These are phyloP conservation scores for Hydropsyche betteni DNA, from an alignment of 2,888 invertebrate species.

Conservation along the genomic window DNA sequence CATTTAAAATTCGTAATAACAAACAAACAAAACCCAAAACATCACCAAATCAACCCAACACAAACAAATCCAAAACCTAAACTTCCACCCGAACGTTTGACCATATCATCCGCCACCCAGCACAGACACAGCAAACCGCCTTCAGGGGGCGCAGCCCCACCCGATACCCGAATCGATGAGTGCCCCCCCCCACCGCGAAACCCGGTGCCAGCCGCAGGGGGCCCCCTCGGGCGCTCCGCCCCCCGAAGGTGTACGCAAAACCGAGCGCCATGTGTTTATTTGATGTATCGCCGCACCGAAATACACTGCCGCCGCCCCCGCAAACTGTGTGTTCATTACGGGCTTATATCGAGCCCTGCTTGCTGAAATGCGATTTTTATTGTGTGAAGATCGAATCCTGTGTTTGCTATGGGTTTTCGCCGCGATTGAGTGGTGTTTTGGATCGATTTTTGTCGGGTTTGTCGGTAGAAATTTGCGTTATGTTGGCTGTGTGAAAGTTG, in stretches of 20 bases:
- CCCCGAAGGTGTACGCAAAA: constrained; percentile 40
- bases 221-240: constrained; percentile 9
- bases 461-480: too few relatives aligned
- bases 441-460: too few relatives aligned
- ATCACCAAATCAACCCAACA: constrained; percentile 20
- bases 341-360: constrained; percentile 12
- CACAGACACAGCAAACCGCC: too few relatives aligned
- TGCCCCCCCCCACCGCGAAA: constrained; percentile 34
- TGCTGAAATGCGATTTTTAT: too few relatives aligned
- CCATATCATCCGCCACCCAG: too few relatives aligned
- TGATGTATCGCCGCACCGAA: constrained; percentile 42
- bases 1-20: too few relatives aligned
- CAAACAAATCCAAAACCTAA: too few relatives aligned
- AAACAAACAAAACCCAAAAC: not conserved
- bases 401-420: too few relatives aligned
- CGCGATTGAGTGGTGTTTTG: not conserved
- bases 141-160: too few relatives aligned
- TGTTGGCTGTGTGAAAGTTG: too few relatives aligned
- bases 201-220: constrained; percentile 49
- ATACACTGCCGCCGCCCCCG: constrained; percentile 36
- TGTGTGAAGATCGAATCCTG: too few relatives aligned
- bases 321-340: constrained; percentile 32
- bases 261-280: constrained; percentile 41
- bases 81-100: too few relatives aligned
- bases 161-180: not conserved